A percentile compares a stretch with the other conserved stretches of the same genome.
phyloP scores from a whole-genome alignment of 2,888 invertebrate species.

The Nezara viridula region DNA sequence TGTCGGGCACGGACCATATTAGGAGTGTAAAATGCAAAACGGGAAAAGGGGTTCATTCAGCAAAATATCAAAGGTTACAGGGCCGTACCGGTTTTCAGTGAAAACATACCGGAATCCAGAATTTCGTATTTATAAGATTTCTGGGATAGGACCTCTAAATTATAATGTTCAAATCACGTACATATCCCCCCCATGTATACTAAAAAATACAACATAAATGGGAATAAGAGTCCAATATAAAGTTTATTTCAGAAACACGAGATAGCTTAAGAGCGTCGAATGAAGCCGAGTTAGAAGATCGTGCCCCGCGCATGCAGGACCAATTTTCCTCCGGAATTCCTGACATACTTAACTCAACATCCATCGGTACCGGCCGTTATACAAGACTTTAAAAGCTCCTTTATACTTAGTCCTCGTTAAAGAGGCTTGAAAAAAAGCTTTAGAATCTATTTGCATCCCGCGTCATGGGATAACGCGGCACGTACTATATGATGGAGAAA shows the following conservation, averaged over 20 bases:
- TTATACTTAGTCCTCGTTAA: conserved; percentile 38
- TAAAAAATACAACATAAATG: background rate
- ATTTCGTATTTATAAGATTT: background rate
- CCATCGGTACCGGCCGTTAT: conserved; percentile 40
- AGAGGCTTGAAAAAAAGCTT: conserved; percentile 30
- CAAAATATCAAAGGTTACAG: conserved; percentile 29
- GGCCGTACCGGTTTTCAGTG: background rate
- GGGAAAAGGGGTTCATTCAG: conserved; percentile 13
- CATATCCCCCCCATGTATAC: too few species aligned
- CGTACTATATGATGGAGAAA: conserved; percentile 49
- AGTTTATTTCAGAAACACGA: background rate
- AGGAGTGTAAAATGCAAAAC: conserved; percentile 21
- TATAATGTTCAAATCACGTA: too few species aligned
- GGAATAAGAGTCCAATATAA: background rate
- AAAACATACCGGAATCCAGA: background rate
- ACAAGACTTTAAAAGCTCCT: conserved; percentile 44
- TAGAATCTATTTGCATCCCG: conserved; percentile 47
- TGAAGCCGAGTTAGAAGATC: background rate
- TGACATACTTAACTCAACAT: background rate
- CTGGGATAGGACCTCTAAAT: too few species aligned
- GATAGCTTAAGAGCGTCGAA: background rate
- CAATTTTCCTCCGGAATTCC: conserved; percentile 5
- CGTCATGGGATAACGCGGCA: conserved; percentile 40
- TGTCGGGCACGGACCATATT: background rate
- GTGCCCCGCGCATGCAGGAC: background rate